phyloP scores from a whole-genome alignment of 1,140 invertebrate genomes.

The Plectrocnemia conspersa region DNA sequence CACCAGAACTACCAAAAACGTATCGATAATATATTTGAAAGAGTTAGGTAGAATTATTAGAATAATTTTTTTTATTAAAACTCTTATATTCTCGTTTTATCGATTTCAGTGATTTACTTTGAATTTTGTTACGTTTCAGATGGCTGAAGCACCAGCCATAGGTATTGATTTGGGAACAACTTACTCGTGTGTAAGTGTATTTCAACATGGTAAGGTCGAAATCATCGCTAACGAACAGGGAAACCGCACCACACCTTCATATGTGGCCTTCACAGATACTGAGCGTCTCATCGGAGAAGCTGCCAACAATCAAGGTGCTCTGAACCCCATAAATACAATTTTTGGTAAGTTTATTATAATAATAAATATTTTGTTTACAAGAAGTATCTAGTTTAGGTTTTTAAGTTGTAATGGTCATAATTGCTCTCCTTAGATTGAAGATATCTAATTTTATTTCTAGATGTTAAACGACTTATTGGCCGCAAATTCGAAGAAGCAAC shows the following conservation, averaged over 20 bases:
- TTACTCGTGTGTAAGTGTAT: constrained; percentile 86
- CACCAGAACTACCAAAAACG: no score
- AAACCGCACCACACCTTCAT: constrained; percentile 94
- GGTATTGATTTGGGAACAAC: constrained; percentile 88
- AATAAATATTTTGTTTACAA: constrained; percentile 44
- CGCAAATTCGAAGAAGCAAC: constrained; percentile 86
- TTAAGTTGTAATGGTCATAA: constrained; percentile 40
- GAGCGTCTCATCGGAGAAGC: constrained; percentile 96
- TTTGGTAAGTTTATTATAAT: constrained; percentile 66
- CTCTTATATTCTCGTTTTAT: background rate
- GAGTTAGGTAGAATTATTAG: no score
- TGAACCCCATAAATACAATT: constrained; percentile 94
- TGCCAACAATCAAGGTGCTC: constrained; percentile 91
- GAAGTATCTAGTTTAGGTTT: constrained; percentile 54
- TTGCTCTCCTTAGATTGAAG: constrained; percentile 22
- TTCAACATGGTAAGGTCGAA: constrained; percentile 92
- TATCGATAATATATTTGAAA: no score
- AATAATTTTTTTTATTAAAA: no score
- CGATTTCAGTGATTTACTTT: constrained; percentile 14
- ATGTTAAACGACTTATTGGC: constrained; percentile 89
- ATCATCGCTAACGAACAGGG: constrained; percentile 98
- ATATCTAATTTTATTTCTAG: constrained; percentile 49
- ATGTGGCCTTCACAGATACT: constrained; percentile 95
- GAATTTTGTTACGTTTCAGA: constrained; percentile 47
- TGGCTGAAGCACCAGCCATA: constrained; percentile 79